Evolutionary conservation across 1,140 invertebrate genomes (phyloP).

Genomic region (Heliconius congener): DNA sequence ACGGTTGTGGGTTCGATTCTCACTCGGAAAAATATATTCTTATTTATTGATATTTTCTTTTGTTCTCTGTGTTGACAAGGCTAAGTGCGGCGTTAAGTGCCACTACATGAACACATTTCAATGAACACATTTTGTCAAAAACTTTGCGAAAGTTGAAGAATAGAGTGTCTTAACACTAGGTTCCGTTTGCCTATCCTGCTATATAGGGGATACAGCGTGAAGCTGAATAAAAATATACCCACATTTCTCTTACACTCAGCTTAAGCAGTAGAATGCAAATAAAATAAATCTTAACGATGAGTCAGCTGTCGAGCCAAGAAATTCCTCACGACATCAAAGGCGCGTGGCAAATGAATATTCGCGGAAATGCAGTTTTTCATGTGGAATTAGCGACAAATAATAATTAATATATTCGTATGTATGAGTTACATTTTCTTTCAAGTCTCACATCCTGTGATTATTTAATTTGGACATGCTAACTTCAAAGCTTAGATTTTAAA

Average conservation of each 20-base stretch:
- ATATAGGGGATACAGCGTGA: too few relatives aligned
- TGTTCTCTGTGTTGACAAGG: too few relatives aligned
- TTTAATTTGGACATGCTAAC: conserved; percentile 20
- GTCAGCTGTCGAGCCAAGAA: conserved; percentile 66
- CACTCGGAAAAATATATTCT: too few relatives aligned
- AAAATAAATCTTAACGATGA: conserved; percentile 66
- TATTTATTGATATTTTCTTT: too few relatives aligned
- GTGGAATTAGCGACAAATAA: conserved; percentile 39
- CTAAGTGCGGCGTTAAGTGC: too few relatives aligned
- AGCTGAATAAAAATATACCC: not conserved
- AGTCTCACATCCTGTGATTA: conserved; percentile 6
- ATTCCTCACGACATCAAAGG: conserved; percentile 71
- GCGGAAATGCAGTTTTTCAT: conserved; percentile 55
- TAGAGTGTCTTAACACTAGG: too few relatives aligned
- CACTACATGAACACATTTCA: too few relatives aligned
- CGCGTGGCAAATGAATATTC: conserved; percentile 40
- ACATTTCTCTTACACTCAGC: not conserved
- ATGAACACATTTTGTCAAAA: too few relatives aligned
- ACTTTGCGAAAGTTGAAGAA: too few relatives aligned
- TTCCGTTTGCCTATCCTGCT: too few relatives aligned
- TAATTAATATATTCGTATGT: conserved; percentile 23
- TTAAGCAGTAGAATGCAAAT: conserved; percentile 45
- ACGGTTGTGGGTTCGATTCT: too few relatives aligned
- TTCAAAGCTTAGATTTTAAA: not conserved
- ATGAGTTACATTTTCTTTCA: conserved; percentile 12